These are phyloP conservation scores for Synergus itoensis DNA, from an alignment of 2,888 invertebrate genomes.

Conservation along the genomic window DNA sequence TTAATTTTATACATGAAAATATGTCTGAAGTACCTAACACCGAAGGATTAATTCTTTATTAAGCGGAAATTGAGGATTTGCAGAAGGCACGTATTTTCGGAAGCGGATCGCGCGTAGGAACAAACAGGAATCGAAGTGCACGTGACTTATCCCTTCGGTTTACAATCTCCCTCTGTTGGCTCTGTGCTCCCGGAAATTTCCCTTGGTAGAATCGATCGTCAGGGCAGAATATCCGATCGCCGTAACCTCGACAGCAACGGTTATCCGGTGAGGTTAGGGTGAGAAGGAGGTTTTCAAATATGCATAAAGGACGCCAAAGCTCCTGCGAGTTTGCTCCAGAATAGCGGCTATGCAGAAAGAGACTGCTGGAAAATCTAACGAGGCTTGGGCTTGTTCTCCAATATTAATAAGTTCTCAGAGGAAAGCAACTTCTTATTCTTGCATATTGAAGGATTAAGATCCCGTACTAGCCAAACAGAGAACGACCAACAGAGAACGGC, in stretches of 20 bases:
- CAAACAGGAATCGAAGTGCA: not conserved
- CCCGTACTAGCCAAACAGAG: not conserved
- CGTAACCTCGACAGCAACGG: slow-evolving; percentile 14
- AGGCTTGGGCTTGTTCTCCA: not conserved
- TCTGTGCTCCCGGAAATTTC: not conserved
- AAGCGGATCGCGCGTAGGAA: not conserved
- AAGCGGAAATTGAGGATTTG: not conserved
- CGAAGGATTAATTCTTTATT: not conserved
- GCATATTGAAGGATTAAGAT: not conserved
- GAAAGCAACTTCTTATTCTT: not conserved
- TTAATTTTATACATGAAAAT: not conserved
- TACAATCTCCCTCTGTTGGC: not conserved
- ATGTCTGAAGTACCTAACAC: not conserved
- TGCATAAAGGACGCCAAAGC: slow-evolving; percentile 28
- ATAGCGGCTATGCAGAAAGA: not conserved
- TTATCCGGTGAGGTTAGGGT: not conserved
- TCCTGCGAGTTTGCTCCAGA: not conserved
- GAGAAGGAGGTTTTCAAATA: slow-evolving; percentile 36
- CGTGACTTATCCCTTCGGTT: slow-evolving; percentile 15
- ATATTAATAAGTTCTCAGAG: not conserved
- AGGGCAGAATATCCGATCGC: slow-evolving; percentile 33
- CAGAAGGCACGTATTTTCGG: not conserved
- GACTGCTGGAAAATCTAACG: not conserved
- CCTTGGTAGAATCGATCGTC: slow-evolving; percentile 31
- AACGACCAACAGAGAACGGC: not conserved